phyloP scores from a whole-genome alignment of 2,113 vertebrate species.

The Paradisaea rubra region DNA sequence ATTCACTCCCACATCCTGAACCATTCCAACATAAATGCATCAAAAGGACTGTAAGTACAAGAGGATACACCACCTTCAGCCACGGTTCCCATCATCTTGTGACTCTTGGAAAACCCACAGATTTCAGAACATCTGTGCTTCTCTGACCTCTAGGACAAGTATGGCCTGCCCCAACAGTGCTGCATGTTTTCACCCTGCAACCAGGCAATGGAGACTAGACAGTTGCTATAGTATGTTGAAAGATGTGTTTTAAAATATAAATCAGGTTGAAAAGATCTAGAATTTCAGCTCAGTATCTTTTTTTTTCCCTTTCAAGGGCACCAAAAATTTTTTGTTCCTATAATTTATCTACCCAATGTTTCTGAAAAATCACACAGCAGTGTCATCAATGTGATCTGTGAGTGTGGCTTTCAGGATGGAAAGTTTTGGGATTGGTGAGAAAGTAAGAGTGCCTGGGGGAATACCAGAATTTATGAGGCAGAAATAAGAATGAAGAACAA shows the following conservation, averaged over 20 bases:
- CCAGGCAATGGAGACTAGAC: not conserved
- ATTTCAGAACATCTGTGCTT: not conserved
- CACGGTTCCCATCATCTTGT: not conserved
- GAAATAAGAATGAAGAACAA: not conserved
- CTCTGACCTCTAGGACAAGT: not conserved
- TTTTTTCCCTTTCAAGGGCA: not conserved
- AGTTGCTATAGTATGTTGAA: not conserved
- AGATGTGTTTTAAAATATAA: not conserved
- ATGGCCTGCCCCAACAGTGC: too few relatives aligned
- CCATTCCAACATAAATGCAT: not conserved
- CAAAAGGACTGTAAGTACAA: not conserved
- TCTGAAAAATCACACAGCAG: not conserved
- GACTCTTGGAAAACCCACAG: not conserved
- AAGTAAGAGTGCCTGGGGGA: not conserved
- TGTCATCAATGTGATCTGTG: not conserved
- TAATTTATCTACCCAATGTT: not conserved
- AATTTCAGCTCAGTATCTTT: not conserved
- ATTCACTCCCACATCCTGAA: not conserved
- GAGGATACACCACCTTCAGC: not conserved
- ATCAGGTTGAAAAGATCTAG: not conserved
- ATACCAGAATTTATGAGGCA: not conserved
- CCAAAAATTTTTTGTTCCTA: not conserved
- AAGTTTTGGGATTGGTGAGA: not conserved
- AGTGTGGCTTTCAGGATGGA: not conserved
- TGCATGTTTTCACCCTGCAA: not conserved